Conservation (phyloP, 2,888 invertebrate species). For the Dasysyrphus tricinctus region DNA sequence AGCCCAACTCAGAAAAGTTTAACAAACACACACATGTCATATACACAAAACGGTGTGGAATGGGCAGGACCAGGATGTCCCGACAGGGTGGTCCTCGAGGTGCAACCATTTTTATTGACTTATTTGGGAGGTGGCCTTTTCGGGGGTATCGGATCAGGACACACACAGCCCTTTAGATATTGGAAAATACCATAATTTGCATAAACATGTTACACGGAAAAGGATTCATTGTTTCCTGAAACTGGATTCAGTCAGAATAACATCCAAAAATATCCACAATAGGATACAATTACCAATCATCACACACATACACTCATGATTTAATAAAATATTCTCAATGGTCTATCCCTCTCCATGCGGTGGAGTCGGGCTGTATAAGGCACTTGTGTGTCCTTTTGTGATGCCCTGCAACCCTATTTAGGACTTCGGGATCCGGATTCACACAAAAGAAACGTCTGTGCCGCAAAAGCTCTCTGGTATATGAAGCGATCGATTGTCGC, state of each 20-base stretch:
- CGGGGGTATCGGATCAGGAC: conserved; percentile 1
- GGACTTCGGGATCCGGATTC: conserved; percentile 3
- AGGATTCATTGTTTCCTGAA: conserved; percentile 69
- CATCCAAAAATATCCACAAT: conserved; percentile 67
- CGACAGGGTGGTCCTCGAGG: conserved; percentile 43
- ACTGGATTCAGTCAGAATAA: conserved; percentile 53
- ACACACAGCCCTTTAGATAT: conserved; percentile 27
- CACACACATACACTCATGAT: conserved; percentile 39
- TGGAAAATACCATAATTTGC: conserved; percentile 70
- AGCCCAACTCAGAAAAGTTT: conserved; percentile 45
- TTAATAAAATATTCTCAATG: conserved; percentile 57
- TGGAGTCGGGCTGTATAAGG: background rate
- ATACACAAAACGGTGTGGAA: background rate
- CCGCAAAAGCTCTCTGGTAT: conserved; percentile 42
- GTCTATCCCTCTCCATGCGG: background rate
- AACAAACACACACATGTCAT: conserved; percentile 12
- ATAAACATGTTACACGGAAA: conserved; percentile 66
- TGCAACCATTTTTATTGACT: conserved; percentile 67
- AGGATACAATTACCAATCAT: conserved; percentile 70
- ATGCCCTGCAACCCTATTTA: background rate
- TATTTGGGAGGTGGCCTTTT: conserved; percentile 21
- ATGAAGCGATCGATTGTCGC: conserved; percentile 56
- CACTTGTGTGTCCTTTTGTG: conserved; percentile 29
- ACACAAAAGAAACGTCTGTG: conserved; percentile 48
- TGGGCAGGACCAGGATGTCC: background rate